These are phyloP conservation scores for Archivesica marissinica DNA, from an alignment of 1,140 invertebrate genomes.

Conservation along the genomic window DNA sequence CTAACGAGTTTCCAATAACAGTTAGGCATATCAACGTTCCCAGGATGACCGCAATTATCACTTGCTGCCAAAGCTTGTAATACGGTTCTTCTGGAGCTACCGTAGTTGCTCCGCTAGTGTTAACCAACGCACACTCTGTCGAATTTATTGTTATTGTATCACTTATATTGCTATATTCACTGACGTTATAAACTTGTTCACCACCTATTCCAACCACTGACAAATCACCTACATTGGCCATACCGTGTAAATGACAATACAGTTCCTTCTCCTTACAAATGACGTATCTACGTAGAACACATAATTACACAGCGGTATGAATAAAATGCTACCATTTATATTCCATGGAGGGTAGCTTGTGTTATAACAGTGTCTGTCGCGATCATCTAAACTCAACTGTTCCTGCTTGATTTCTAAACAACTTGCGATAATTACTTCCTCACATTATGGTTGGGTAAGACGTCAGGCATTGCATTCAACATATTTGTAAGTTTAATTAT, in stretches of 20 bases:
- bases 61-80: constrained; percentile 73
- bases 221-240: constrained; percentile 15
- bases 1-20: constrained; percentile 84
- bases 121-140: background rate
- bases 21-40: constrained; percentile 82
- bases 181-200: background rate
- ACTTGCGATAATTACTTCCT: background rate
- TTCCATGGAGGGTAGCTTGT: background rate
- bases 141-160: background rate
- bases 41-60: constrained; percentile 78
- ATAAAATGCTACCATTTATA: background rate
- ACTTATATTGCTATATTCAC: background rate
- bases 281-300: no score
- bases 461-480: no score
- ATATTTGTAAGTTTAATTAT: no score
- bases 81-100: constrained; percentile 38
- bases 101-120: constrained; percentile 22
- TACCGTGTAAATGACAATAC: background rate
- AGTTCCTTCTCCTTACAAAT: no score
- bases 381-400: background rate
- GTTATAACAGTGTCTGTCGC: background rate
- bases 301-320: background rate
- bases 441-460: no score
- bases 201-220: background rate
- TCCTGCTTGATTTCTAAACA: background rate